Base-by-base conservation (phyloP, 2,113 vertebrate genomes). In the Leptobrachium ailaonicum region DNA sequence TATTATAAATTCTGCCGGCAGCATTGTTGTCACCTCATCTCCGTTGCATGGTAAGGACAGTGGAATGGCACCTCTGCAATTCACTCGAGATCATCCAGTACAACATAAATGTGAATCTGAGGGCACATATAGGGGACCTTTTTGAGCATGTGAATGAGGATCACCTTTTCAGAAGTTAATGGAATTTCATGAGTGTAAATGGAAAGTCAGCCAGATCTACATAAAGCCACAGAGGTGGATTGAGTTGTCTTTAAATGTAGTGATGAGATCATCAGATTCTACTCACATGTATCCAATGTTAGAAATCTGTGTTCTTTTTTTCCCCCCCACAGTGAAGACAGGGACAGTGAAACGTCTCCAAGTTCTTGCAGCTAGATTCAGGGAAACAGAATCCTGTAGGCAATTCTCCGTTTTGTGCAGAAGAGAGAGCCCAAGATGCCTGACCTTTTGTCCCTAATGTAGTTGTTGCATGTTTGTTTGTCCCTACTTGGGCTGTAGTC, bases 1-100 rank as follows among this genome's bases (percentile, higher is more conserved):
- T 1, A 1, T 89, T 90, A 69, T 66, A 71, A 66, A 85, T 67
- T 14, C 0, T 0, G 53, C 2, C 1, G n/a, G 50, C n/a, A 32
- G 45, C n/a, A 66, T 63, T 72, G n/a, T 2, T 3, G 40, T 70
- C 10, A 73, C 54, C 83, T 90, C 90, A 91, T 91, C 83, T 85
- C 85, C 66, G 50, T 83, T 82, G 68, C 72, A 71, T 58, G 53
- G 54, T 63, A 76, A 44, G 44, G 14, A 72, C 1, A 0, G 70
- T 72, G 6, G 2, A 74, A 67, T n/a, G 13, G 6, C 1, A 75
- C 41, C 14, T 32, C n/a, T 12, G 47, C 42, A 14, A 42, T 12
- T 70, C 10, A 40, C n/a, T 47, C 5, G 7, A 13, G 56, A 14
- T 11, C 56, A 60, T 60, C 7, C 4, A 60, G 56, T 60, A 60